A percentile compares a stretch with the other conserved stretches of the same genome.
These are phyloP conservation scores for Meteorus cinctellus DNA, from an alignment of 2,888 invertebrate species.

Conservation along the genomic window DNA sequence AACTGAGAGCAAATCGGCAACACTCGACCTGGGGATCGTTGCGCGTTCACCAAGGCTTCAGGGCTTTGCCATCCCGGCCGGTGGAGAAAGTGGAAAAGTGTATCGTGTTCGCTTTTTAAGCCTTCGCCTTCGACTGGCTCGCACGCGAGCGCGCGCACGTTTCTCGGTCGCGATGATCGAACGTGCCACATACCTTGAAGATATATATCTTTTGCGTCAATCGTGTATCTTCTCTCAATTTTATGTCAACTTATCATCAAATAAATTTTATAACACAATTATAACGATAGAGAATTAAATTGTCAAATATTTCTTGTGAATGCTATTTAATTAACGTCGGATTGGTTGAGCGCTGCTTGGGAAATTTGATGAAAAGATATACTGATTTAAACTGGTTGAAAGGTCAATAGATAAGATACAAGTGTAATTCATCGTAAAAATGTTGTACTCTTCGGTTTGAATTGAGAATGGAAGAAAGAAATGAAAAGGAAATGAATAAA, in stretches of 20 bases:
- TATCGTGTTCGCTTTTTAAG: constrained; percentile 59
- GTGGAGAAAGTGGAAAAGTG: constrained; percentile 67
- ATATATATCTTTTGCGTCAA: constrained; percentile 28
- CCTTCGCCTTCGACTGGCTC: constrained; percentile 39
- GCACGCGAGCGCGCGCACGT: constrained; percentile 45
- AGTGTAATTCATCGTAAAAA: neutral
- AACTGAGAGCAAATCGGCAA: constrained; percentile 54
- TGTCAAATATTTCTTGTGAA: too few relatives aligned
- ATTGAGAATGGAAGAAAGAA: neutral
- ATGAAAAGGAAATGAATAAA: neutral
- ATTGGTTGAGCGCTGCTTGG: neutral
- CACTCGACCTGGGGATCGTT: constrained; percentile 42
- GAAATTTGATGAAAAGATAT: neutral
- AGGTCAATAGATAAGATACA: constrained; percentile 24
- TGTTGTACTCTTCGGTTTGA: constrained; percentile 1
- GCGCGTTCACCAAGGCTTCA: constrained; percentile 56
- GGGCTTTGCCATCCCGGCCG: constrained; percentile 59
- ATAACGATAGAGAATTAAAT: neutral
- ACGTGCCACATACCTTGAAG: constrained; percentile 44
- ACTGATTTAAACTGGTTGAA: neutral
- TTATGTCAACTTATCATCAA: neutral
- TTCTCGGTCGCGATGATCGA: constrained; percentile 48
- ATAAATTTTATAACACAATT: neutral
- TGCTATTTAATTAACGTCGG: neutral
- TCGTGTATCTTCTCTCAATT: constrained; percentile 12